Conservation (phyloP, 2,113 vertebrate genomes). For the Proteles cristata region DNA sequence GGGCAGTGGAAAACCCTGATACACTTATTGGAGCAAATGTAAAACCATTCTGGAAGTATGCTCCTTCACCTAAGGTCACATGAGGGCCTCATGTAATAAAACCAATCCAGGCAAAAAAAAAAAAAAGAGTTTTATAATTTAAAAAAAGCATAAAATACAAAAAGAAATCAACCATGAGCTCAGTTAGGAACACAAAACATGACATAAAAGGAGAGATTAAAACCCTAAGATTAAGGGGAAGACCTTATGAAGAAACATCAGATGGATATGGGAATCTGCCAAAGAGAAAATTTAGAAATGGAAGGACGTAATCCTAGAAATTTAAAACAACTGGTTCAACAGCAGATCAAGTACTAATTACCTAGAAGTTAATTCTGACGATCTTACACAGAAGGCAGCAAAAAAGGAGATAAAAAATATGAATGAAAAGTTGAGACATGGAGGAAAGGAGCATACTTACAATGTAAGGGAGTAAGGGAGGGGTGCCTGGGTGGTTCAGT, state of each 20-base stretch:
- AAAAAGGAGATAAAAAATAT: neutral
- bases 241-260: neutral
- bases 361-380: neutral
- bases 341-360: neutral
- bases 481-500: too few species aligned
- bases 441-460: neutral
- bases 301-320: neutral
- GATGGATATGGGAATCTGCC: neutral
- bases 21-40: neutral
- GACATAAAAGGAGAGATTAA: neutral
- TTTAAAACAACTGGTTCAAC: neutral
- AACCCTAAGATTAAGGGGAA: neutral
- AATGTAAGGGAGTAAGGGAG: neutral
- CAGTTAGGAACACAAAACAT: neutral
- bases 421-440: neutral
- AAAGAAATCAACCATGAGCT: neutral
- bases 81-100: neutral
- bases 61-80: neutral
- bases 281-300: neutral
- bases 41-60: neutral
- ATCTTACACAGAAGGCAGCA: neutral
- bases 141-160: neutral
- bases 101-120: neutral
- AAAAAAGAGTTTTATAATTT: neutral
- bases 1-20: neutral